A percentile compares a stretch with the other conserved stretches of the same genome.
These are phyloP conservation scores for Suncus etruscus DNA, from an alignment of 2,113 vertebrate genomes.

Conservation along the genomic window DNA sequence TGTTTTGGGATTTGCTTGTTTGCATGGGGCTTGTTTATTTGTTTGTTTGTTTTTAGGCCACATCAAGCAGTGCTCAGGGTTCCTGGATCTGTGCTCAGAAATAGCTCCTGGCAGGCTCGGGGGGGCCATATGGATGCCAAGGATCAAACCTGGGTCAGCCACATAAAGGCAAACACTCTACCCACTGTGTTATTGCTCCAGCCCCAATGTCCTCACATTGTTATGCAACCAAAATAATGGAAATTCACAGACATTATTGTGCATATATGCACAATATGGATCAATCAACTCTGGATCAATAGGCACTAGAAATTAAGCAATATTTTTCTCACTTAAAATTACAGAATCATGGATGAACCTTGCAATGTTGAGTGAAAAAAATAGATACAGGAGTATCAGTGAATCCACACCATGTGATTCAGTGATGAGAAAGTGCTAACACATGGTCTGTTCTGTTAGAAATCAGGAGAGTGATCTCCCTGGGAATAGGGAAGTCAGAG, in stretches of 20 bases:
- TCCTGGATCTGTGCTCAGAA: no score
- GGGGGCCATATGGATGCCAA: no score
- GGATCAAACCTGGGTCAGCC: no score
- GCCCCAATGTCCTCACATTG: no score
- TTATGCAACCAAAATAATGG: background rate
- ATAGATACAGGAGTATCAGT: background rate
- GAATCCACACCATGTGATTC: background rate
- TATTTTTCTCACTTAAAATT: background rate
- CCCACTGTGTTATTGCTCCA: no score
- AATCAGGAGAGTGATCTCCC: background rate
- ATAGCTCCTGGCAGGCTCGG: no score
- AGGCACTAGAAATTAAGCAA: background rate
- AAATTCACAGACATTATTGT: slow-evolving; percentile 8
- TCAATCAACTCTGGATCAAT: background rate
- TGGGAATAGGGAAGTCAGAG: background rate
- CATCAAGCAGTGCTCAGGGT: no score
- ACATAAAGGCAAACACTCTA: no score
- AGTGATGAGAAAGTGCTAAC: background rate
- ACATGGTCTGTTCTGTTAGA: background rate
- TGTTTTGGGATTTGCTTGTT: no score
- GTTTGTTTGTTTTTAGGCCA: no score
- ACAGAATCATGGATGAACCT: background rate
- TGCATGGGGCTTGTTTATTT: no score
- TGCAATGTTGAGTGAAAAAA: background rate
- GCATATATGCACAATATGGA: background rate